Conservation (phyloP, 2,888 invertebrate species). For the Acanthopleura granulata region DNA sequence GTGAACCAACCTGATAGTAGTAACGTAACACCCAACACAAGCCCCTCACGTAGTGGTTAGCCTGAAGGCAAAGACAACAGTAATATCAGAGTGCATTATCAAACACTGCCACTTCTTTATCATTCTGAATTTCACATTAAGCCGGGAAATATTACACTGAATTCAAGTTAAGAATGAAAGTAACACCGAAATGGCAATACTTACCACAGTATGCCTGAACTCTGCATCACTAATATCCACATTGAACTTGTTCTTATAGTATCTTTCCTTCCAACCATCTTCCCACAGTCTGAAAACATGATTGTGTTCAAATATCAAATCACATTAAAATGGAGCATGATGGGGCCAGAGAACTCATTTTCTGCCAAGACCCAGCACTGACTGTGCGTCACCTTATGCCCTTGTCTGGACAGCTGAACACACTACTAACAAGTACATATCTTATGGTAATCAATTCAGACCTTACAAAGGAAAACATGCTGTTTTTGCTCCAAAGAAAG, state of each 20-base stretch:
- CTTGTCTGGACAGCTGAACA: too few species aligned
- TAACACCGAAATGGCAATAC: slow-evolving; percentile 22
- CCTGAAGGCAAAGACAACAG: slow-evolving; percentile 67
- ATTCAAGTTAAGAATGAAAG: not conserved
- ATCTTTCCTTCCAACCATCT: slow-evolving; percentile 97
- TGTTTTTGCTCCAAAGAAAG: too few species aligned
- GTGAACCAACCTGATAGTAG: slow-evolving; percentile 84
- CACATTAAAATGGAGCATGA: too few species aligned
- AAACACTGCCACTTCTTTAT: not conserved
- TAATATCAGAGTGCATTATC: not conserved
- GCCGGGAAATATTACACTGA: too few species aligned
- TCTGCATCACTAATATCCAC: slow-evolving; percentile 72
- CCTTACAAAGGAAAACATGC: too few species aligned
- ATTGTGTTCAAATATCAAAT: not conserved
- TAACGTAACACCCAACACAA: slow-evolving; percentile 98
- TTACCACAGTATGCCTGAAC: slow-evolving; percentile 86
- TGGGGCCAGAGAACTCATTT: too few species aligned
- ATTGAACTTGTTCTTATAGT: slow-evolving; percentile 81
- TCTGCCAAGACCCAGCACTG: too few species aligned
- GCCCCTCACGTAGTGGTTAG: slow-evolving; percentile 93
- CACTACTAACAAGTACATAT: too few species aligned
- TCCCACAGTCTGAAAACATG: slow-evolving; percentile 77
- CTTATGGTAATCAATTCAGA: too few species aligned
- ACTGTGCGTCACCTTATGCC: too few species aligned
- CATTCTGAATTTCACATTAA: too few species aligned